Percentiles rank a stretch among this genome's conserved stretches.
Evolutionary conservation across 2,888 invertebrate genomes (phyloP).

Genomic region (Schizotus pectinicornis): DNA sequence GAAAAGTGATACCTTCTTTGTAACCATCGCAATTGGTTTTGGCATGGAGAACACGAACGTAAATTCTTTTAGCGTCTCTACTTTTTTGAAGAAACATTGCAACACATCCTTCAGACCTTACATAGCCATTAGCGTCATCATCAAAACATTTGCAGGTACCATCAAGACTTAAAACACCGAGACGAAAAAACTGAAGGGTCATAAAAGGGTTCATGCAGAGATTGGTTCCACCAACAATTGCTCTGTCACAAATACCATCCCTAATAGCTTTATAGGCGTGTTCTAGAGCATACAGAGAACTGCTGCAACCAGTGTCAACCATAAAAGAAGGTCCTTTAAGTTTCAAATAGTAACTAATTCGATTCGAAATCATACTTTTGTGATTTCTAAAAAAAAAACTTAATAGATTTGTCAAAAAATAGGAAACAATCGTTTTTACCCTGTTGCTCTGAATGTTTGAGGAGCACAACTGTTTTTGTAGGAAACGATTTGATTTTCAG

Average conservation of each 20-base stretch:
- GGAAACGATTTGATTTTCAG: not conserved
- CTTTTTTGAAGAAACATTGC: constrained; percentile 75
- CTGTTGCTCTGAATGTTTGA: no score
- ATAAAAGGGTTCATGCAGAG: constrained; percentile 87
- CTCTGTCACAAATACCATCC: constrained; percentile 84
- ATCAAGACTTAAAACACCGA: constrained; percentile 80
- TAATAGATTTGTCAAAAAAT: not conserved
- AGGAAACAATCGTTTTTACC: no score
- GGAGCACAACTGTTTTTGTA: not conserved
- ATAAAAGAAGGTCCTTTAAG: constrained; percentile 87
- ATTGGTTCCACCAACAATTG: constrained; percentile 88
- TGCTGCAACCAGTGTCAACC: constrained; percentile 93
- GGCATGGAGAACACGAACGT: constrained; percentile 56
- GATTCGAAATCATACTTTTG: constrained; percentile 89
- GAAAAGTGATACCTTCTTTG: constrained; percentile 51
- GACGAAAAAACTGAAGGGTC: constrained; percentile 82
- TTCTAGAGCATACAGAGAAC: constrained; percentile 86
- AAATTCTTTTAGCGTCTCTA: constrained; percentile 59
- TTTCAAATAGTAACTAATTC: constrained; percentile 88
- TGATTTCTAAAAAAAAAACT: constrained; percentile 54
- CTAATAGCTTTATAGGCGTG: constrained; percentile 78
- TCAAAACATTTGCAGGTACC: constrained; percentile 93
- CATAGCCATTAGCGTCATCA: constrained; percentile 79
- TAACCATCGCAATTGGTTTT: constrained; percentile 51
- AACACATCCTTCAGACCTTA: constrained; percentile 79